These are phyloP conservation scores for Darevskia mixta DNA, from an alignment of 2,797 vertebrate genomes.

Conservation along the genomic window DNA sequence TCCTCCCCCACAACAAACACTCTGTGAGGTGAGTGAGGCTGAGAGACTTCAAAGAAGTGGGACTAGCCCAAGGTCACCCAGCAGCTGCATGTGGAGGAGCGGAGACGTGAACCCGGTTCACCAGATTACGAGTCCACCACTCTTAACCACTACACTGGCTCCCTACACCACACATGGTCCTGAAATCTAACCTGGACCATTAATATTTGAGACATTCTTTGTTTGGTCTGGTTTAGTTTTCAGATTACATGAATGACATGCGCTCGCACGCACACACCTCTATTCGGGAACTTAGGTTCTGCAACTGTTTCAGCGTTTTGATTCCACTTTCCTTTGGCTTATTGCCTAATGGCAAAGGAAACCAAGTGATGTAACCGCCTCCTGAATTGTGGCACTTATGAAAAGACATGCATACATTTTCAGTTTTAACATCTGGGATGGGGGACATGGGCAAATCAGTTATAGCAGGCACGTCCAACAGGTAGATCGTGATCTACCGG, in stretches of 20 bases:
- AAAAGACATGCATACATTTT: constrained; percentile 15
- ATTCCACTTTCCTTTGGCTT: constrained; percentile 31
- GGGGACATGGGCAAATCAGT: constrained; percentile 38
- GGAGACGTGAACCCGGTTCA: accelerated
- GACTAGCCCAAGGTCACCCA: no score
- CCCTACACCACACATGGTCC: no score
- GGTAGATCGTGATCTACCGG: no score
- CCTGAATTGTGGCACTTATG: not conserved
- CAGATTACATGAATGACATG: not conserved
- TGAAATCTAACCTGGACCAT: not conserved
- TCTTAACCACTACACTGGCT: no score
- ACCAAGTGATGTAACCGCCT: constrained; percentile 1
- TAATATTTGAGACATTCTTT: not conserved
- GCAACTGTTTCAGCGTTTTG: not conserved
- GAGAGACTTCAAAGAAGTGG: no score
- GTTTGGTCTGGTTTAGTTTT: not conserved
- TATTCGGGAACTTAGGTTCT: not conserved
- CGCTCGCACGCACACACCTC: not conserved
- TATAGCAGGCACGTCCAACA: no score
- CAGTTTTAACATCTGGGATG: constrained; percentile 12
- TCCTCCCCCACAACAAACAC: no score
- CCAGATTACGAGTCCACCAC: no score
- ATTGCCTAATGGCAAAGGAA: constrained; percentile 22
- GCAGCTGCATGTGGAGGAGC: no score
- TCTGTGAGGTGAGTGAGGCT: no score